Evolutionary conservation across 2,888 invertebrate genomes (phyloP).

Genomic region (Eilema caniola): DNA sequence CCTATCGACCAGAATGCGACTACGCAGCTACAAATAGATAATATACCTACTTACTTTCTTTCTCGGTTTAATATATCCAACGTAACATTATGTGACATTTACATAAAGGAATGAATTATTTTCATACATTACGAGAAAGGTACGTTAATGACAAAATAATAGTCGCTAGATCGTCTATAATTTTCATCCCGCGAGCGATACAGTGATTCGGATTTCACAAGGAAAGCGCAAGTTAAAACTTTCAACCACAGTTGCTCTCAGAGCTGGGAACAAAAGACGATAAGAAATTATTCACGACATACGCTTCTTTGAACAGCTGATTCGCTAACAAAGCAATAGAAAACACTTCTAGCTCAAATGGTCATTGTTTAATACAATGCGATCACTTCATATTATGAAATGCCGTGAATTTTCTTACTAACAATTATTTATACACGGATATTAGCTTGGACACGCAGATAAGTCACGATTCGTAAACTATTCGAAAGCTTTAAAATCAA

Average conservation of each 20-base stretch:
- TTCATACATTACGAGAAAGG: slow-evolving; percentile 28
- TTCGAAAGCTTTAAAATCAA: slow-evolving; percentile 46
- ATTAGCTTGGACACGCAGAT: slow-evolving; percentile 41
- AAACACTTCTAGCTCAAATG: slow-evolving; percentile 50
- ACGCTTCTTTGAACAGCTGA: slow-evolving; percentile 49
- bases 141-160: slow-evolving; percentile 46
- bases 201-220: slow-evolving; percentile 45
- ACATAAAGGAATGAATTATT: slow-evolving; percentile 17
- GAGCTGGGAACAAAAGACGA: slow-evolving; percentile 48
- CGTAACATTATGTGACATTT: slow-evolving; percentile 11
- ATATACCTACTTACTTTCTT: slow-evolving; percentile 20
- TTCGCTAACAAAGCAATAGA: slow-evolving; percentile 51
- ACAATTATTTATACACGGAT: slow-evolving; percentile 40
- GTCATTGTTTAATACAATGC: slow-evolving; percentile 55
- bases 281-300: slow-evolving; percentile 49
- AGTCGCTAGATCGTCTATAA: slow-evolving; percentile 36
- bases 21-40: slow-evolving; percentile 15
- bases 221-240: slow-evolving; percentile 61
- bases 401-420: slow-evolving; percentile 49
- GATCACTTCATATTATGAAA: slow-evolving; percentile 43
- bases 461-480: slow-evolving; percentile 49
- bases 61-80: neutral
- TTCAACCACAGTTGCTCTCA: slow-evolving; percentile 43
- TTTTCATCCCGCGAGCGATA: slow-evolving; percentile 36
- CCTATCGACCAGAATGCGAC: neutral